Evolutionary conservation across 2,113 vertebrate genomes (phyloP), one percentile per base, ranked within the genome.

Genomic region (Cichladusa arquata): DNA sequence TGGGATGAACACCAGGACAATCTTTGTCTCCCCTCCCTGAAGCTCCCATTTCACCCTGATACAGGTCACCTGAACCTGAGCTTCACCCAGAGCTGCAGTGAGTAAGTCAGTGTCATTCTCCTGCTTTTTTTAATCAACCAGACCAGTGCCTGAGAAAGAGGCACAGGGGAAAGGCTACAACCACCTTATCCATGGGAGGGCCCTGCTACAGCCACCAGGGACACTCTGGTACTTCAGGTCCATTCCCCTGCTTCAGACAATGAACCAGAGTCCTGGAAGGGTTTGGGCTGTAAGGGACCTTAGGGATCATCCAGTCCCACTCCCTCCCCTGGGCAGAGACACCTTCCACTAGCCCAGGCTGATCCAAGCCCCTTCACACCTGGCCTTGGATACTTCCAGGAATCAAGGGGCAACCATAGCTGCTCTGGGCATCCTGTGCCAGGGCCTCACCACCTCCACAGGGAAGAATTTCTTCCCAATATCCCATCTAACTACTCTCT

Each of bases 121-220:
- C 4, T 16, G 36, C 19, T 58, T 23, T 5, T 13, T 25, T 6
- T 14, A 40, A 11, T 23, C 18, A 58, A 11, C 20, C 12, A 72
- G 7, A 58, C 11, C 51, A 45, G n/a, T 4, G 29, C 36, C 47
- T 17, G 24, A 45, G 17, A 40, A 48, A 83, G 31, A 38, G 0
- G 13, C 28, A 16, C 3, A 14, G 36, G 40, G 5, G 11, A 0
- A 0, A 33, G 25, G 45, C 50, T 65, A 14, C 28, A 51, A 19
- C 29, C 1, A 1, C 0, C 0, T 20, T 15, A 29, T 4, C 45
- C 20, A 19, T 12, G 40, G 7, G 2, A 60, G 65, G 56, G 19
- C 22, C 6, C 73, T 61, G 9, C 22, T 11, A 10, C 2, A 70
- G 50, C 2, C 54, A 36, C 24, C 45, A 56, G 31, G 53, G 66